These are phyloP conservation scores for Redunca redunca DNA, from an alignment of 2,113 vertebrate species.

Conservation along the genomic window DNA sequence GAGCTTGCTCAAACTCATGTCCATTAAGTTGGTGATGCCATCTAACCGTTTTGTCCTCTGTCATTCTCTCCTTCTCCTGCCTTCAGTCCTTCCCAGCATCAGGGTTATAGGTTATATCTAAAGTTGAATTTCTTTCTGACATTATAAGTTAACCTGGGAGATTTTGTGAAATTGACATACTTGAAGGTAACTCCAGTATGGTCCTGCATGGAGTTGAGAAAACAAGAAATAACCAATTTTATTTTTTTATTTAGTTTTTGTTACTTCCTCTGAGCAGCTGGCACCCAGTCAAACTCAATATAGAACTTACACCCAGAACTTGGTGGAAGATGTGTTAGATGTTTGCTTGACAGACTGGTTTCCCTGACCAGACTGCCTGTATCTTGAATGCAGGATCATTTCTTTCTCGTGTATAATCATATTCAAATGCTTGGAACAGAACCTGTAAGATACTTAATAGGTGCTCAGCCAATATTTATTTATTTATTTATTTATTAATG, in stretches of 20 bases:
- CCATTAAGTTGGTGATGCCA: background rate
- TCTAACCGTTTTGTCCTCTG: accelerated
- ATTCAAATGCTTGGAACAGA: background rate
- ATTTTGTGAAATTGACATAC: background rate
- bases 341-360: background rate
- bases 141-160: conserved; percentile 33
- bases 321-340: background rate
- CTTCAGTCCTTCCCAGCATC: background rate
- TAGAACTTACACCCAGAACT: background rate
- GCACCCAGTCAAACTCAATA: background rate
- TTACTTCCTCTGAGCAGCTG: background rate
- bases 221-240: conserved; percentile 25
- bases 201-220: background rate
- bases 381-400: no score
- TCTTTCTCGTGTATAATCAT: accelerated
- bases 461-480: background rate
- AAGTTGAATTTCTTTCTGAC: conserved; percentile 24
- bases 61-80: background rate
- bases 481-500: background rate
- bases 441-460: background rate
- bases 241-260: background rate
- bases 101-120: background rate
- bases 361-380: background rate
- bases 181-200: background rate
- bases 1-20: background rate